Conservation (phyloP, 2,888 invertebrate species). For the Geophilus truncorum region DNA sequence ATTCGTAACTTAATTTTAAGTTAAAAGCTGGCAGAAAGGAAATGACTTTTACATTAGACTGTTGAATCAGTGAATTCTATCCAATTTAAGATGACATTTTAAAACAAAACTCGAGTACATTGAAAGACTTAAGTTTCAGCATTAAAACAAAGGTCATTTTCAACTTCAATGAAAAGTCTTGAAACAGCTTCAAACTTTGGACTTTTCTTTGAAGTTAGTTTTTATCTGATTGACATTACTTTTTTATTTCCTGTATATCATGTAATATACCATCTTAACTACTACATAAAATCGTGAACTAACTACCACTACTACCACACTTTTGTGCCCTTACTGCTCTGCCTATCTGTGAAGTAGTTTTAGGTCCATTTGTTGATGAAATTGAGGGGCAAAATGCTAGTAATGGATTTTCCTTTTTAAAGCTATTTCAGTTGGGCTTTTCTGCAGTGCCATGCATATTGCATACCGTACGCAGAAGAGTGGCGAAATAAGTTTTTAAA, state of each 20-base stretch:
- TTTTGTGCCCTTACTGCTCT: not conserved
- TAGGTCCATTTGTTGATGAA: conserved; percentile 14
- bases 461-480: not conserved
- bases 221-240: not conserved
- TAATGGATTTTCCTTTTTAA: not conserved
- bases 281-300: not conserved
- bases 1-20: too few relatives aligned
- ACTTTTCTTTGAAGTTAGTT: not conserved
- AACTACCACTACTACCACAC: not conserved
- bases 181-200: too few relatives aligned
- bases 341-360: not conserved
- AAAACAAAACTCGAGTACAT: too few relatives aligned
- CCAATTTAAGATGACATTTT: too few relatives aligned
- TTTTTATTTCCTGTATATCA: too few relatives aligned
- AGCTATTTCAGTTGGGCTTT: not conserved
- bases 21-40: too few relatives aligned
- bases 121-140: too few relatives aligned
- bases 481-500: not conserved
- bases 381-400: not conserved
- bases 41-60: too few relatives aligned
- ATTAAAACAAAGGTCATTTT: too few relatives aligned
- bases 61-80: too few relatives aligned
- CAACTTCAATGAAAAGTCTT: too few relatives aligned
- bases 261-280: not conserved
- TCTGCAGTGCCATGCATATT: not conserved